Evolutionary conservation across 2,888 invertebrate genomes (phyloP).

Genomic region (Rhingia campestris): DNA sequence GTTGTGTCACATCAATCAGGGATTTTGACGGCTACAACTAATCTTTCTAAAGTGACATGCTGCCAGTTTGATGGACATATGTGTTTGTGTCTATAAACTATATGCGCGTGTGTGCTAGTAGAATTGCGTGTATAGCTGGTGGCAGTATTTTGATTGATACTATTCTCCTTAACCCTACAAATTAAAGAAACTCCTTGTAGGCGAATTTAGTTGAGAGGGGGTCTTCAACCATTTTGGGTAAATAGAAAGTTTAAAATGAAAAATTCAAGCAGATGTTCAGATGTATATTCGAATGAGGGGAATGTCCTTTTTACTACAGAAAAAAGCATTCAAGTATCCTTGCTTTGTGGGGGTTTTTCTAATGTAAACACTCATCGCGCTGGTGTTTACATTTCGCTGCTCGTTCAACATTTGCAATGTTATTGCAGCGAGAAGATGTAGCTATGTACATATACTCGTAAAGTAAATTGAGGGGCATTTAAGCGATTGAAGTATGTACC

Average conservation of each 20-base stretch:
- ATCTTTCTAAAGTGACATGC: conserved; percentile 63
- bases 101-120: conserved; percentile 2
- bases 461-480: conserved; percentile 42
- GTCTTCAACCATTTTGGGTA: too few relatives aligned
- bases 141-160: conserved; percentile 52
- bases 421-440: conserved; percentile 30
- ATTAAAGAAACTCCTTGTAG: conserved; percentile 25
- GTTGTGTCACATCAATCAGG: conserved; percentile 71
- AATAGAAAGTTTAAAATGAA: neutral
- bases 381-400: conserved; percentile 48
- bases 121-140: conserved; percentile 42
- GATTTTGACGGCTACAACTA: conserved; percentile 61
- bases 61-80: conserved; percentile 35
- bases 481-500: conserved; percentile 30
- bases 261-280: neutral
- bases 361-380: conserved; percentile 41
- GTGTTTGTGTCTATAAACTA: conserved; percentile 5
- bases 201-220: too few relatives aligned
- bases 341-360: neutral
- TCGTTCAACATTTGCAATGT: conserved; percentile 46
- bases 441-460: conserved; percentile 19
- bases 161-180: conserved; percentile 27
- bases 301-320: conserved; percentile 4
- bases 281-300: neutral
- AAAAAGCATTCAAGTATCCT: too few relatives aligned